These are phyloP conservation scores for Ptilonorhynchus violaceus DNA, from an alignment of 2,113 vertebrate species.

Conservation along the genomic window DNA sequence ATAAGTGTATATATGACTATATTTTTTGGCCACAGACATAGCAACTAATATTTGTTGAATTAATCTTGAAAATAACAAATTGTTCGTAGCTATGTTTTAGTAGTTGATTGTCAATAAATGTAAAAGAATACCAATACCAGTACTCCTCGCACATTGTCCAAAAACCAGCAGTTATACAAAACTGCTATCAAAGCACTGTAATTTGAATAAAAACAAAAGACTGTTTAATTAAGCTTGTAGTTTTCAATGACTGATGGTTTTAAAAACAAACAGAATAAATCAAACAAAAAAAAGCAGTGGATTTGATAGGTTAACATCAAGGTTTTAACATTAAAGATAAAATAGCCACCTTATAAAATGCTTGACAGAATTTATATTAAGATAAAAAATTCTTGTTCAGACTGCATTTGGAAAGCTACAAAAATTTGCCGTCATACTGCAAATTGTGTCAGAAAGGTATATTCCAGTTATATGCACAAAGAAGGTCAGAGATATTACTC, in stretches of 20 bases:
- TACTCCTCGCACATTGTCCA: background rate
- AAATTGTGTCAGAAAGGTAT: background rate
- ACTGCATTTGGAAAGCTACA: background rate
- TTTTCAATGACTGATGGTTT: background rate
- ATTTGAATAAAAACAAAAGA: background rate
- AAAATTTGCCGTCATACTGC: background rate
- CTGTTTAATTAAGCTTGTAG: fast-evolving
- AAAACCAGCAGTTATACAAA: background rate
- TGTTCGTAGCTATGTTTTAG: background rate
- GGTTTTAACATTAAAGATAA: background rate
- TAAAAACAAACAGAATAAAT: background rate
- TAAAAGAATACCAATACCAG: background rate
- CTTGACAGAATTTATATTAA: background rate
- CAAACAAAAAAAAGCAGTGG: no score
- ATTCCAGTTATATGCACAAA: background rate
- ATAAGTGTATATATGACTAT: background rate
- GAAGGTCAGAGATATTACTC: background rate
- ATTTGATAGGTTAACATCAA: background rate
- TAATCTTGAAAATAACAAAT: background rate
- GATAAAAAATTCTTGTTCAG: background rate
- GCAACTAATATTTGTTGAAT: background rate
- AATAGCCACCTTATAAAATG: background rate
- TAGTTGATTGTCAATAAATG: background rate
- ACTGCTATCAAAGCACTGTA: background rate
- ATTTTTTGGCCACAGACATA: background rate